phyloP scores from a whole-genome alignment of 2,113 vertebrate species.

The Platysternon megacephalum region DNA sequence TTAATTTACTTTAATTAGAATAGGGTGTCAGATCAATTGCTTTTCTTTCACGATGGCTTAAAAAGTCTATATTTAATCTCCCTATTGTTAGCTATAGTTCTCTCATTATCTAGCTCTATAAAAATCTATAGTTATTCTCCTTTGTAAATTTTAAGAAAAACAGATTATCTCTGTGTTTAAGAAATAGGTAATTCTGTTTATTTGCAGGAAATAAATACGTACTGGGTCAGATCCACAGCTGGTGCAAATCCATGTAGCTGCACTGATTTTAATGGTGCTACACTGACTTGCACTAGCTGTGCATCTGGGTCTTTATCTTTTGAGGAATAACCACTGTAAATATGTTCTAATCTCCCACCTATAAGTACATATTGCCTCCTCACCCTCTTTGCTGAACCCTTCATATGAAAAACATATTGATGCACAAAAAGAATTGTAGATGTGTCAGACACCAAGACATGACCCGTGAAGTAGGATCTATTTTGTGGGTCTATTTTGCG shows the following conservation, averaged over 20 bases:
- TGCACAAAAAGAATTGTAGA: neutral
- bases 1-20: constrained; percentile 42
- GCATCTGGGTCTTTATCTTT: neutral
- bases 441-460: neutral
- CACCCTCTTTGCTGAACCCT: neutral
- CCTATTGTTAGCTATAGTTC: neutral
- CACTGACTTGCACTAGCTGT: neutral
- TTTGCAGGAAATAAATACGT: neutral
- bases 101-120: neutral
- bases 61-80: constrained; percentile 22
- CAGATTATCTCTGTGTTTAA: neutral
- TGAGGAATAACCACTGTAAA: neutral
- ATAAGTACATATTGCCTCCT: neutral
- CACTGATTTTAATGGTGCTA: neutral
- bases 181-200: constrained; percentile 9
- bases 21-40: neutral
- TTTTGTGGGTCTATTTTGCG: neutral
- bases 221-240: neutral
- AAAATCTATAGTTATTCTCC: neutral
- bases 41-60: neutral
- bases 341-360: neutral
- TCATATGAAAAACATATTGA: neutral
- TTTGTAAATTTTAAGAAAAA: neutral
- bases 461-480: neutral
- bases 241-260: neutral